Conservation (phyloP, 2,797 vertebrate species). For the Molothrus ater region DNA sequence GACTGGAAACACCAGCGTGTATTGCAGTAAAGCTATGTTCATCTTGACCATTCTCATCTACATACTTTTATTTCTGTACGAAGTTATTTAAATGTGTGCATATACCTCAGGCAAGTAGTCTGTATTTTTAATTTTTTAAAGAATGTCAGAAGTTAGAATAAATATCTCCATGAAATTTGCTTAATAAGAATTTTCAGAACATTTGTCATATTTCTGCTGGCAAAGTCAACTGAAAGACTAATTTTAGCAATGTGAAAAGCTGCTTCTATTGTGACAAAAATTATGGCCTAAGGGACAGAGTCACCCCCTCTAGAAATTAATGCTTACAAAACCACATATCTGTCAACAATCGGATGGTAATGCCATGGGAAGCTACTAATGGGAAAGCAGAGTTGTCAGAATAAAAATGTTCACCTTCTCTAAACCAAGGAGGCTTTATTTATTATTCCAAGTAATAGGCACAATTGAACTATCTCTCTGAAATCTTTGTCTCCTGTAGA, state of each 20-base stretch:
- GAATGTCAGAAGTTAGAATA: constrained; percentile 1
- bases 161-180: constrained; percentile 36
- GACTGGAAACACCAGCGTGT: neutral
- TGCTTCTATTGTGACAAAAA: constrained; percentile 52
- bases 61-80: neutral
- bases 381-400: constrained; percentile 40
- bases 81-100: neutral
- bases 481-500: neutral
- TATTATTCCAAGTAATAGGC: constrained; percentile 26
- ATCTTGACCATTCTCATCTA: neutral
- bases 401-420: constrained; percentile 25
- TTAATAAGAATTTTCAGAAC: constrained; percentile 44
- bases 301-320: constrained; percentile 20
- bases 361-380: constrained; percentile 28
- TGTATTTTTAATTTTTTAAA: neutral
- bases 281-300: constrained; percentile 43
- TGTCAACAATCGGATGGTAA: constrained; percentile 34
- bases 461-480: constrained; percentile 2
- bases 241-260: constrained; percentile 49
- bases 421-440: constrained; percentile 13
- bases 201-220: constrained; percentile 41
- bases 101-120: neutral
- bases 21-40: neutral
- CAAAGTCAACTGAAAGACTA: constrained; percentile 35
- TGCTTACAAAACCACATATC: constrained; percentile 22